These are phyloP conservation scores for Campopleginae sp. DNA, from an alignment of 2,888 invertebrate genomes.

Conservation along the genomic window DNA sequence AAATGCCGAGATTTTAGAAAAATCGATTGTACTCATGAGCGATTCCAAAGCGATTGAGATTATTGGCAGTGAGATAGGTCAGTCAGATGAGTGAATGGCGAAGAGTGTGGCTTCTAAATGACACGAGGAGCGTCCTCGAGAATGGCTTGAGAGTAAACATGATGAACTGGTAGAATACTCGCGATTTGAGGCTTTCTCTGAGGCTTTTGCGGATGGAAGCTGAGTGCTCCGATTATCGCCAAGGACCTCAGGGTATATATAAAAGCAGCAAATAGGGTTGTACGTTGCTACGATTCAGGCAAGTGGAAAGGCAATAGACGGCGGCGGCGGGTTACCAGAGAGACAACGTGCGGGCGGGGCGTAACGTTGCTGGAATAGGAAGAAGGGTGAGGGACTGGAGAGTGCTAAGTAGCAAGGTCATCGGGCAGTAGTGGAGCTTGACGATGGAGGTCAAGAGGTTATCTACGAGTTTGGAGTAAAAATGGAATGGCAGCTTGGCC, in stretches of 20 bases:
- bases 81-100: neutral
- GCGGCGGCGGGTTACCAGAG: slow-evolving; percentile 39
- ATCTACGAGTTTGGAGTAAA: neutral
- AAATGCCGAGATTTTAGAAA: neutral
- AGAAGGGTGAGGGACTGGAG: slow-evolving; percentile 14
- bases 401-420: slow-evolving; percentile 58
- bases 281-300: slow-evolving; percentile 9
- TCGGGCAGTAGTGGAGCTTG: slow-evolving; percentile 42
- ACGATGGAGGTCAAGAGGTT: slow-evolving; percentile 51
- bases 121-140: neutral
- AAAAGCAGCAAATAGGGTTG: slow-evolving; percentile 31
- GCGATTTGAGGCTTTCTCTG: slow-evolving; percentile 48
- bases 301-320: slow-evolving; percentile 20
- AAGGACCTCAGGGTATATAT: slow-evolving; percentile 40
- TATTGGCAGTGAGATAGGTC: neutral
- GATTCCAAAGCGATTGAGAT: neutral
- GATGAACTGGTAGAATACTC: slow-evolving; percentile 25
- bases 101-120: slow-evolving; percentile 2
- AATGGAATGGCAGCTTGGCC: neutral
- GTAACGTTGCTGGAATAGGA: slow-evolving; percentile 30
- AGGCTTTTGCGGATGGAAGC: slow-evolving; percentile 44
- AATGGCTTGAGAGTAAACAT: slow-evolving; percentile 29
- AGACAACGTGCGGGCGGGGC: slow-evolving; percentile 39
- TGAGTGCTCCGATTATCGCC: slow-evolving; percentile 61
- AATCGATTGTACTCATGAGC: neutral